Evolutionary conservation across 2,888 invertebrate genomes (phyloP).

Genomic region (Chydorus sphaericus): DNA sequence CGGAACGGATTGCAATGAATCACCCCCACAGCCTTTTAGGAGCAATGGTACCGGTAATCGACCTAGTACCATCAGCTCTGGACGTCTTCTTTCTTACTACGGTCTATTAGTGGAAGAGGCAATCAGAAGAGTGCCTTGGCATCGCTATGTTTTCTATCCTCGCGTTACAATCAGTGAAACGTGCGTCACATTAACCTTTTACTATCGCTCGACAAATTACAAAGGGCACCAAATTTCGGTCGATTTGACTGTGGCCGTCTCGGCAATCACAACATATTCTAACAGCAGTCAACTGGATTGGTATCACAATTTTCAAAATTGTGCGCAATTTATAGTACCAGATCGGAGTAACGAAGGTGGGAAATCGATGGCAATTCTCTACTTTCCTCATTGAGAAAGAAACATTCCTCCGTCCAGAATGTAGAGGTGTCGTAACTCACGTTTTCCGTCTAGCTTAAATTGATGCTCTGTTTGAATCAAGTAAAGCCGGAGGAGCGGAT

Average conservation of each 20-base stretch:
- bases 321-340: background rate
- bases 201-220: background rate
- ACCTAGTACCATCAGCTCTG: background rate
- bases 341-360: background rate
- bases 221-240: background rate
- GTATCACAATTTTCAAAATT: background rate
- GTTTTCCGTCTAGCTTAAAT: background rate
- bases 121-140: background rate
- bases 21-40: too few relatives aligned
- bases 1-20: background rate
- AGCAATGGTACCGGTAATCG: too few relatives aligned
- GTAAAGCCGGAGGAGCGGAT: background rate
- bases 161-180: background rate
- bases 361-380: background rate
- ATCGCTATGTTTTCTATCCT: background rate
- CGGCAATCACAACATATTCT: background rate
- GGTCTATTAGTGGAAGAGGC: background rate
- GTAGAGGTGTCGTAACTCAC: background rate
- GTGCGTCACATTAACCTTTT: background rate
- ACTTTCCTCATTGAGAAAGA: background rate
- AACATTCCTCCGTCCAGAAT: background rate
- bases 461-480: background rate
- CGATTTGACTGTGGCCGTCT: background rate
- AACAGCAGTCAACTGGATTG: background rate
- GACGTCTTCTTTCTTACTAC: background rate